These are phyloP conservation scores for Coremacera marginata DNA, from an alignment of 2,888 invertebrate genomes.

Conservation along the genomic window DNA sequence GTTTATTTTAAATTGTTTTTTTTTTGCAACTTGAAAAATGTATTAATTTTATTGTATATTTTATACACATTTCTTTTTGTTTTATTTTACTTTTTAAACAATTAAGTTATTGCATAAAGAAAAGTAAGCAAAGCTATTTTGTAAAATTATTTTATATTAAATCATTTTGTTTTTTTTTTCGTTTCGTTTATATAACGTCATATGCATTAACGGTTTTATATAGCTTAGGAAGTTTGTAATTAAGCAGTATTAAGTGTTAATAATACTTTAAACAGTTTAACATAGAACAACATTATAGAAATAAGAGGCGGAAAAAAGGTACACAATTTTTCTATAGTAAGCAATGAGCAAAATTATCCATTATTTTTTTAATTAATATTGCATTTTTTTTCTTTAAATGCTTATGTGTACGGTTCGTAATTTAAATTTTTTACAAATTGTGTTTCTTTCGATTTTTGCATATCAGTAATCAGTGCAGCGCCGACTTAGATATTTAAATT, in stretches of 20 bases:
- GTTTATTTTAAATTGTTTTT: constrained; percentile 19
- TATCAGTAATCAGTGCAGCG: constrained; percentile 1
- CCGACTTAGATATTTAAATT: neutral
- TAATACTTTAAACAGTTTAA: constrained; percentile 34
- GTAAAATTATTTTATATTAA: neutral
- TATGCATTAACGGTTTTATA: neutral
- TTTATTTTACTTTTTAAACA: neutral
- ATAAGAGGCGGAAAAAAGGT: constrained; percentile 13
- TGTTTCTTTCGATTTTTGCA: constrained; percentile 9
- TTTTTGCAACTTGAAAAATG: constrained; percentile 14
- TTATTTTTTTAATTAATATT: constrained; percentile 5
- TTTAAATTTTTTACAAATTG: neutral
- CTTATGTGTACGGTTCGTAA: constrained; percentile 1
- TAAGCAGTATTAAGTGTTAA: constrained; percentile 28
- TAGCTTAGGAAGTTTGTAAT: constrained; percentile 22
- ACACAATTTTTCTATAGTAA: neutral
- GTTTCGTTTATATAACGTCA: constrained; percentile 9
- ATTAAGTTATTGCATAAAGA: constrained; percentile 18
- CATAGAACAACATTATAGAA: constrained; percentile 20
- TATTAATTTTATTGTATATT: constrained; percentile 4
- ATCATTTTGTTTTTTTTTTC: neutral
- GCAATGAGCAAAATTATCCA: constrained; percentile 1
- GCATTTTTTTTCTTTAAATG: neutral
- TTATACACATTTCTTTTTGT: neutral
- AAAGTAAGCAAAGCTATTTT: constrained; percentile 3